Percentiles rank a stretch among this genome's conserved stretches.
Conservation (phyloP, 2,888 invertebrate species). For the Empis stercorea region DNA sequence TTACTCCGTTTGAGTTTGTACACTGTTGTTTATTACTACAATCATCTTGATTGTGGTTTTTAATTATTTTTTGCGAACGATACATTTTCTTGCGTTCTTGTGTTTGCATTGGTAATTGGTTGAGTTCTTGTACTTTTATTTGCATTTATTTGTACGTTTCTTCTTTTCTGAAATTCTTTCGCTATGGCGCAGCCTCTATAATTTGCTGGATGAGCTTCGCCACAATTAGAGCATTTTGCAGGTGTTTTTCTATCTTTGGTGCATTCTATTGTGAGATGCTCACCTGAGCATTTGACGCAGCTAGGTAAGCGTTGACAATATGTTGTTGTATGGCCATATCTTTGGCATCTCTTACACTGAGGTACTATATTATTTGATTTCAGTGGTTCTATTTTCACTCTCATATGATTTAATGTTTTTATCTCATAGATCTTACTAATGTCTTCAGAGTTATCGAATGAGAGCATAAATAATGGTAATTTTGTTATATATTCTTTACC, state of each 20-base stretch:
- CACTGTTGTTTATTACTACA: too few relatives aligned
- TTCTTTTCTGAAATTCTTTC: neutral
- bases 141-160: neutral
- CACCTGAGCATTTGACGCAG: neutral
- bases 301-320: neutral
- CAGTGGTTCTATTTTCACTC: neutral
- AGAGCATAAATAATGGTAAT: neutral
- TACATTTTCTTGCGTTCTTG: neutral
- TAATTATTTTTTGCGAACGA: too few relatives aligned
- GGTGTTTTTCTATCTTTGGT: neutral
- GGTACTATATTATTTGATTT: neutral
- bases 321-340: neutral
- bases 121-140: neutral
- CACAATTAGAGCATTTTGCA: neutral
- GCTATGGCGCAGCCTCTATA: neutral
- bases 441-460: neutral
- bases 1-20: too few relatives aligned
- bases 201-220: neutral
- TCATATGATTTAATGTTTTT: neutral
- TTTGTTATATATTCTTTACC: neutral
- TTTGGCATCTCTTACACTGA: neutral
- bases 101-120: neutral
- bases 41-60: too few relatives aligned
- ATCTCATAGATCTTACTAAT: neutral
- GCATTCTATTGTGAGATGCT: neutral